A percentile compares a stretch with the other conserved stretches of the same genome.
phyloP scores from a whole-genome alignment of 2,797 vertebrate species.

The Lates japonicus region DNA sequence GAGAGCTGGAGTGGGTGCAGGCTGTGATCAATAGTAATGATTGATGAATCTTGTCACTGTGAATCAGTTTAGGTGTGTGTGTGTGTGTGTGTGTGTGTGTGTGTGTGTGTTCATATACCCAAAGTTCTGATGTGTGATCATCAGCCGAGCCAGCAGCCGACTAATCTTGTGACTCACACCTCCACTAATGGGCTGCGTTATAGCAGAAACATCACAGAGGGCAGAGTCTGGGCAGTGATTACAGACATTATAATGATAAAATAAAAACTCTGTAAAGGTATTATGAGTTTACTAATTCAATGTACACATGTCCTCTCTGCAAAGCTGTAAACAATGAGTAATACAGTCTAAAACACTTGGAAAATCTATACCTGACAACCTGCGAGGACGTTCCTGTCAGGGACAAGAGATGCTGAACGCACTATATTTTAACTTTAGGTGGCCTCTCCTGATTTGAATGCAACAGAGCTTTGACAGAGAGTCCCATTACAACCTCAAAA shows the following conservation, averaged over 20 bases:
- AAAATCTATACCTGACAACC: not conserved
- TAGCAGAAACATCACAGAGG: slow-evolving; percentile 27
- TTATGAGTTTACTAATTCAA: not conserved
- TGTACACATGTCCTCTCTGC: not conserved
- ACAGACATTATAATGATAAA: slow-evolving; percentile 14
- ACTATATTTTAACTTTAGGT: slow-evolving; percentile 14
- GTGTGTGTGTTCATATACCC: slow-evolving; percentile 53
- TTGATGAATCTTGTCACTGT: slow-evolving; percentile 68
- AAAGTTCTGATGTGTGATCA: slow-evolving; percentile 71
- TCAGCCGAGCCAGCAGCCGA: slow-evolving; percentile 56
- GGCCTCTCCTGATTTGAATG: slow-evolving; percentile 30
- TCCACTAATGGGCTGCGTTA: slow-evolving; percentile 41
- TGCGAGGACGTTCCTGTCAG: not conserved
- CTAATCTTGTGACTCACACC: slow-evolving; percentile 55
- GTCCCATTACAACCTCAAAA: slow-evolving; percentile 22
- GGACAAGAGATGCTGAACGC: slow-evolving; percentile 8
- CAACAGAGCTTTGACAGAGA: slow-evolving; percentile 29
- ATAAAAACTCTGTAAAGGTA: slow-evolving; percentile 13
- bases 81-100: slow-evolving; percentile 20
- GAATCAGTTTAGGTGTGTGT: slow-evolving; percentile 59
- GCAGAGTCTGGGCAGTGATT: slow-evolving; percentile 15
- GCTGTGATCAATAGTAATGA: slow-evolving; percentile 81
- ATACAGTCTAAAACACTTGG: slow-evolving; percentile 6
- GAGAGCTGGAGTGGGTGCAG: too few relatives aligned
- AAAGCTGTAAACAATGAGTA: not conserved